Conservation (phyloP, 2,113 vertebrate genomes). For the Amia ocellicauda region DNA sequence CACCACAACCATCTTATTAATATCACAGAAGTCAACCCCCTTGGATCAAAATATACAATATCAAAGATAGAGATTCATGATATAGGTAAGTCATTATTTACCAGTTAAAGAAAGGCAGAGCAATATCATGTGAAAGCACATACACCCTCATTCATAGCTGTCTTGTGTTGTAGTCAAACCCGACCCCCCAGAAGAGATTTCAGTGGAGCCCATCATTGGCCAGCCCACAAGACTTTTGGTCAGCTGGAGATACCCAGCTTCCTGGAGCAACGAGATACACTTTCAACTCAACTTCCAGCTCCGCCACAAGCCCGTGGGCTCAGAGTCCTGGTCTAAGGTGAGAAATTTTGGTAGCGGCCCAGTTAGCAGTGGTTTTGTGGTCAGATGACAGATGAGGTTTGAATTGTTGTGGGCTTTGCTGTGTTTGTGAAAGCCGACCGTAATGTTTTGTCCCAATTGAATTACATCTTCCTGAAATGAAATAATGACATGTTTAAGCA, state of each 20-base stretch:
- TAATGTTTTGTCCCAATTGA: too few species aligned
- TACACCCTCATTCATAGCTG: too few species aligned
- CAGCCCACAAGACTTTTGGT: constrained; percentile 48
- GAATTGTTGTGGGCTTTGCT: not conserved
- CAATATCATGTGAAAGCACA: too few species aligned
- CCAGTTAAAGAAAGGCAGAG: not conserved
- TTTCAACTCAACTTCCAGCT: constrained; percentile 60
- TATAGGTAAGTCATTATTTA: constrained; percentile 50
- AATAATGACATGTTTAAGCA: too few species aligned
- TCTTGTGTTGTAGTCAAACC: constrained; percentile 57
- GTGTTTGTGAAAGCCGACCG: not conserved
- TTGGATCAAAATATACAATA: constrained; percentile 48
- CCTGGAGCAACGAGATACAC: constrained; percentile 43
- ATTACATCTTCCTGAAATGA: too few species aligned
- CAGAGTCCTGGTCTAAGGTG: constrained; percentile 61
- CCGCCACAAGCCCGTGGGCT: constrained; percentile 59
- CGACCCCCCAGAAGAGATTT: constrained; percentile 52
- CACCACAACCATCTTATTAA: constrained; percentile 41
- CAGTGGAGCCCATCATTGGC: constrained; percentile 31
- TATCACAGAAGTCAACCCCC: constrained; percentile 58
- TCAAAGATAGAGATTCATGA: constrained; percentile 32
- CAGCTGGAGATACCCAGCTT: constrained; percentile 51
- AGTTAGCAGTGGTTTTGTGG: not conserved
- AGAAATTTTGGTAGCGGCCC: constrained; percentile 12
- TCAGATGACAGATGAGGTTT: constrained; percentile 4